Percentiles rank a stretch among this genome's conserved stretches.
phyloP scores from a whole-genome alignment of 1,140 invertebrate species.

The Zaprionus taronus region DNA sequence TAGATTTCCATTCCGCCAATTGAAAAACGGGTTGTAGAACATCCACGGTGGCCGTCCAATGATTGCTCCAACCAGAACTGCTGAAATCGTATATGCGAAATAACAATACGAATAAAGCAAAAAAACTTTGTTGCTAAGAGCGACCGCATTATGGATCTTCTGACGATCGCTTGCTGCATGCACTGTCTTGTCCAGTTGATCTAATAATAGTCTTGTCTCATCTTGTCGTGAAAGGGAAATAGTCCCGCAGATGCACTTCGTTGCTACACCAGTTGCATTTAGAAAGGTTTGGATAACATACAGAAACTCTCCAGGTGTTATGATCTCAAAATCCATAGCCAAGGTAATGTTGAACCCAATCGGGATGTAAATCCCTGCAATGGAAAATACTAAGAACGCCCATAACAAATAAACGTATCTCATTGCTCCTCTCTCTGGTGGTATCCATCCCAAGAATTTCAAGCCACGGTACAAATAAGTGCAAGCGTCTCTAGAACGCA shows the following conservation, averaged over 20 bases:
- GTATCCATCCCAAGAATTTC: conserved; percentile 11
- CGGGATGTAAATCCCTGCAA: background rate
- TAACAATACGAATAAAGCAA: background rate
- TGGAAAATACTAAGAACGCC: background rate
- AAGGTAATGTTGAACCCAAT: conserved; percentile 8
- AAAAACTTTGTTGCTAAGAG: background rate
- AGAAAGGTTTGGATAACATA: background rate
- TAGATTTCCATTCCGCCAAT: conserved; percentile 32
- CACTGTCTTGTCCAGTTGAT: conserved; percentile 7
- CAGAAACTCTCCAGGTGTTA: conserved; percentile 6
- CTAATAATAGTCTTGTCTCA: background rate
- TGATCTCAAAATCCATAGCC: background rate
- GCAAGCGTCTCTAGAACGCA: background rate
- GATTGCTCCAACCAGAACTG: background rate
- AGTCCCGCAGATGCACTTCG: background rate
- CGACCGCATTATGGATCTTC: conserved; percentile 13
- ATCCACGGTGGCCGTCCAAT: background rate
- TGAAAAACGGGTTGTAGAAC: conserved; percentile 28
- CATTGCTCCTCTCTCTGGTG: background rate
- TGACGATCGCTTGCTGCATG: background rate
- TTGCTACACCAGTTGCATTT: background rate
- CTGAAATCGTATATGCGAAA: background rate
- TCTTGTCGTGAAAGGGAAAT: background rate
- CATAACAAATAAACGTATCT: conserved; percentile 1
- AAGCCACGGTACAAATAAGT: conserved; percentile 7